Conservation (phyloP, 2,888 invertebrate genomes). For the Dione juno region DNA sequence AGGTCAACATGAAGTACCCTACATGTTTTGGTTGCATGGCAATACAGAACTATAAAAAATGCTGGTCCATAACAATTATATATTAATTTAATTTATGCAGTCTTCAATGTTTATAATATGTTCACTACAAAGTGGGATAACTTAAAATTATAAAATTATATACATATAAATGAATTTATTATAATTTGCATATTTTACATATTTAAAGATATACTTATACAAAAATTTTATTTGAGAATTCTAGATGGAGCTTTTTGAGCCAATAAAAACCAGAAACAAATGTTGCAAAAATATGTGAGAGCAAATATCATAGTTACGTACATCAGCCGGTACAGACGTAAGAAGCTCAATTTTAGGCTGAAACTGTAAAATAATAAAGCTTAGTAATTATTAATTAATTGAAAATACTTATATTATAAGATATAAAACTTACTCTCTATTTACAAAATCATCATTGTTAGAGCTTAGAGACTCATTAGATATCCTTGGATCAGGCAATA, state of each 20-base stretch:
- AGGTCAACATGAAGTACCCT: too few relatives aligned
- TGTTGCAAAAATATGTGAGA: slow-evolving; percentile 74
- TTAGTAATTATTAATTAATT: slow-evolving; percentile 6
- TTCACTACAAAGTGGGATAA: not conserved
- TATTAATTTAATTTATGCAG: too few relatives aligned
- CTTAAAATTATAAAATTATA: not conserved
- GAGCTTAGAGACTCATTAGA: slow-evolving; percentile 65
- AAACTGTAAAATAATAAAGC: slow-evolving; percentile 61
- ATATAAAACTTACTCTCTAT: slow-evolving; percentile 69
- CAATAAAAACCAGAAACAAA: slow-evolving; percentile 75
- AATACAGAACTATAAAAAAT: too few relatives aligned
- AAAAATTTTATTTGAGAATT: slow-evolving; percentile 65
- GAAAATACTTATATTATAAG: slow-evolving; percentile 24
- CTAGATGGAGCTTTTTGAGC: slow-evolving; percentile 67
- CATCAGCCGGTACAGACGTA: slow-evolving; percentile 69
- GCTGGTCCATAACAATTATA: too few relatives aligned
- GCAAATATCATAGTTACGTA: slow-evolving; percentile 76
- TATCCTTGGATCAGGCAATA: slow-evolving; percentile 65
- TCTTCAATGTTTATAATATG: too few relatives aligned
- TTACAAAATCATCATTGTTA: slow-evolving; percentile 68
- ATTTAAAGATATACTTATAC: slow-evolving; percentile 50
- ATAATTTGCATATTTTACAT: slow-evolving; percentile 14
- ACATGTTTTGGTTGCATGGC: too few relatives aligned
- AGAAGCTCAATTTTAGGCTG: slow-evolving; percentile 71
- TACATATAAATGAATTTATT: slow-evolving; percentile 26